Conservation (phyloP, 2,113 vertebrate species). For the Cinclus cinclus region DNA sequence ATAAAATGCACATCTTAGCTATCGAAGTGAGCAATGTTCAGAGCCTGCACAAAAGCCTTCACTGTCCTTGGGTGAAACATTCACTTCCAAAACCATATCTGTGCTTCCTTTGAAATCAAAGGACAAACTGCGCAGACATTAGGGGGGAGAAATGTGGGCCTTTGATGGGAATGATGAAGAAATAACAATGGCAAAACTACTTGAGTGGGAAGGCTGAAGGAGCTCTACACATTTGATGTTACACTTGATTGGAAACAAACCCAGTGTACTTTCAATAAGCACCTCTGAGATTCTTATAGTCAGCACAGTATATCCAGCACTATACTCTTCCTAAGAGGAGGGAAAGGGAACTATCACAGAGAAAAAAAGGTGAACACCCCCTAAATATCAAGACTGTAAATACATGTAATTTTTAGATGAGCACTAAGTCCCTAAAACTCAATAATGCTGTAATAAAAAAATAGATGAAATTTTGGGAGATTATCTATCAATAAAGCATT, state of each 20-base stretch:
- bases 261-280: not conserved
- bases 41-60: not conserved
- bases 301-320: not conserved
- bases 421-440: not conserved
- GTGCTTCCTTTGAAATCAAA: slow-evolving; percentile 16
- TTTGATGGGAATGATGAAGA: slow-evolving; percentile 22
- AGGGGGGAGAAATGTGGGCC: not conserved
- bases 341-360: not conserved
- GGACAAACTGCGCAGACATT: not conserved
- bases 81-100: not conserved
- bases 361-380: not conserved
- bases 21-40: not conserved
- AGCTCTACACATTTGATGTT: not conserved
- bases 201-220: slow-evolving; percentile 25
- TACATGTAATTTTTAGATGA: not conserved
- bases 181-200: slow-evolving; percentile 39
- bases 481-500: not conserved
- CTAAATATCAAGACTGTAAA: not conserved
- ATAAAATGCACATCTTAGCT: not conserved
- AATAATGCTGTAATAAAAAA: not conserved
- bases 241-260: slow-evolving; percentile 41
- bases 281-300: not conserved
- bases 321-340: not conserved
- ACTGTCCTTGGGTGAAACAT: not conserved
- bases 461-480: not conserved